Evolutionary conservation across 2,797 vertebrate genomes (phyloP).

Genomic region (Alca torda): DNA sequence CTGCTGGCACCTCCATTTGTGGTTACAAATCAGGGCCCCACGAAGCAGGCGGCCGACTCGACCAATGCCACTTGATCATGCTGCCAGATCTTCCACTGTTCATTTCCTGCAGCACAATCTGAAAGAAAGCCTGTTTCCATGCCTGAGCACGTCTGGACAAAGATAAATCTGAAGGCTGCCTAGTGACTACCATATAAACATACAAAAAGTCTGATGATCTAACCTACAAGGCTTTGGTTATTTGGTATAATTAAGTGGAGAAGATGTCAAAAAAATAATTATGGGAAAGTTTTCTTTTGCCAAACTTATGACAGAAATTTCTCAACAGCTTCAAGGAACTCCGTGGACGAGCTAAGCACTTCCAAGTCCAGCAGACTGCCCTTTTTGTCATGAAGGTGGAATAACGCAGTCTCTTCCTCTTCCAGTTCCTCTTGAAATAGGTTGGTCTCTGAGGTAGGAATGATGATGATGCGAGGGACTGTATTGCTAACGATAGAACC

Average conservation of each 20-base stretch:
- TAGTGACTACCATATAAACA: conserved; percentile 32
- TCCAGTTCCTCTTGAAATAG: conserved; percentile 55
- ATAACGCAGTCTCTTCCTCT: conserved; percentile 58
- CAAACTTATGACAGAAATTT: conserved; percentile 68
- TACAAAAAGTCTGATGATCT: not conserved
- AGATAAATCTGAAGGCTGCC: conserved; percentile 42
- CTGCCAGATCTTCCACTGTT: conserved; percentile 13
- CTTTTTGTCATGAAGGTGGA: conserved; percentile 54
- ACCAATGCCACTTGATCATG: not conserved
- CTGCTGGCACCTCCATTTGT: not conserved
- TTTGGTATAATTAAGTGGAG: conserved; percentile 45
- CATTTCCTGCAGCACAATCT: conserved; percentile 26
- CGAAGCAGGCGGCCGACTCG: rapidly evolving
- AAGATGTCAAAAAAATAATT: conserved; percentile 49
- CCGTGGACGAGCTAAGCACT: conserved; percentile 77
- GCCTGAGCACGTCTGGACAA: conserved; percentile 13
- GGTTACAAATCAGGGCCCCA: not conserved
- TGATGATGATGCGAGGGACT: conserved; percentile 82
- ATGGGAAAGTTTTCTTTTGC: not conserved
- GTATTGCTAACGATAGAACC: conserved; percentile 29
- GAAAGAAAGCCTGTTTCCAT: conserved; percentile 16
- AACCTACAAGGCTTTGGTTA: conserved; percentile 31
- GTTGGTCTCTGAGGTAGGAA: conserved; percentile 82
- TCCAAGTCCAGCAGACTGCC: conserved; percentile 61
- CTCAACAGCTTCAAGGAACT: conserved; percentile 81